A percentile compares a stretch with the other conserved stretches of the same genome.
Conservation (phyloP, 2,113 vertebrate genomes). For the Oceanites oceanicus region DNA sequence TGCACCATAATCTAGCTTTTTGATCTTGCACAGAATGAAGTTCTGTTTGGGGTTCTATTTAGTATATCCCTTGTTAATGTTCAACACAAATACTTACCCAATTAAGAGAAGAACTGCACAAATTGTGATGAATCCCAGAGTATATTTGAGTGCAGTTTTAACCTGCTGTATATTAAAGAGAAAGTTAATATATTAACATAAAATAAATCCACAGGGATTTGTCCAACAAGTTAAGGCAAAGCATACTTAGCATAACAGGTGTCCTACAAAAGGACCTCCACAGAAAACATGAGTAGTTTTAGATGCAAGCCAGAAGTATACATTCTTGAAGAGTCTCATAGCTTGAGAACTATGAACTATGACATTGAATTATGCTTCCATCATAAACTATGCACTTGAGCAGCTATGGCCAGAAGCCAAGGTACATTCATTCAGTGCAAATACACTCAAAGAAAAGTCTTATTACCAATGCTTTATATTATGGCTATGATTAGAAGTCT, state of each 20-base stretch:
- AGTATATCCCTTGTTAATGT: background rate
- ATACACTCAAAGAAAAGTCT: background rate
- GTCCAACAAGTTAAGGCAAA: background rate
- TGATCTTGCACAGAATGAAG: background rate
- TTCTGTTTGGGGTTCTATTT: background rate
- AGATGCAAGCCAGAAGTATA: background rate
- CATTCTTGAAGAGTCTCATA: background rate
- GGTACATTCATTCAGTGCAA: background rate
- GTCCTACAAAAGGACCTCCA: background rate
- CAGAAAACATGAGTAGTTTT: background rate
- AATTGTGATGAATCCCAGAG: slow-evolving; percentile 86
- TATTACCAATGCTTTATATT: background rate
- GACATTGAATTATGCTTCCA: background rate
- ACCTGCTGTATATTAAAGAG: slow-evolving; percentile 84
- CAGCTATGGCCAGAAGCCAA: background rate
- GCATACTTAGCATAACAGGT: background rate
- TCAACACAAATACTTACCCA: slow-evolving; percentile 84
- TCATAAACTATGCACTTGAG: background rate
- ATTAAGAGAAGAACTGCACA: slow-evolving; percentile 90
- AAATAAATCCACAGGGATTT: background rate
- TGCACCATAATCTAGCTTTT: background rate
- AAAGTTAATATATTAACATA: slow-evolving; percentile 5
- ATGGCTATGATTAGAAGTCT: background rate
- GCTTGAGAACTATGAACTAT: background rate
- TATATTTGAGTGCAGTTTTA: slow-evolving; percentile 92